phyloP scores from a whole-genome alignment of 1,140 invertebrate genomes.

The Temnothorax nylanderi region DNA sequence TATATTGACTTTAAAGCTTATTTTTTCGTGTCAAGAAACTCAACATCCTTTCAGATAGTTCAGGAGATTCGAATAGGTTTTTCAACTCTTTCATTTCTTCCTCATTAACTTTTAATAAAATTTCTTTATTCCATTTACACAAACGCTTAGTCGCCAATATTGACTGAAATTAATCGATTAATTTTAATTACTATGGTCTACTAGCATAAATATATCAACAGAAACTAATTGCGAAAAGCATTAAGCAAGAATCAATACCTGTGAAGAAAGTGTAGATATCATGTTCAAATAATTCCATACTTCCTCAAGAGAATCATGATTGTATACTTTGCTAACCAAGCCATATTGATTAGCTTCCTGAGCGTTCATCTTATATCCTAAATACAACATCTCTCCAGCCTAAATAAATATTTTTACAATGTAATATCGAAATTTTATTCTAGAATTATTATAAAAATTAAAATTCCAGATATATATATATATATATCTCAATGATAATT shows the following conservation, averaged over 20 bases:
- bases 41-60: conserved; percentile 62
- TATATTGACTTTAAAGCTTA: conserved; percentile 70
- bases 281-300: conserved; percentile 74
- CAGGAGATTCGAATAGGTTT: conserved; percentile 60
- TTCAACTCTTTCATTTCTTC: conserved; percentile 71
- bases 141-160: conserved; percentile 76
- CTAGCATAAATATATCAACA: not conserved
- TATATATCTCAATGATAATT: conserved; percentile 20
- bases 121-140: conserved; percentile 72
- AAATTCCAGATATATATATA: not conserved
- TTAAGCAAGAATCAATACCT: conserved; percentile 69
- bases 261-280: conserved; percentile 71
- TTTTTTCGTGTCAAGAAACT: conserved; percentile 60
- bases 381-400: conserved; percentile 93
- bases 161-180: conserved; percentile 74
- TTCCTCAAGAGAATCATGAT: conserved; percentile 67
- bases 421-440: conserved; percentile 35
- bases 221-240: conserved; percentile 3
- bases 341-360: conserved; percentile 90
- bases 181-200: not conserved
- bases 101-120: conserved; percentile 74
- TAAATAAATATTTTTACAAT: conserved; percentile 80
- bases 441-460: conserved; percentile 5
- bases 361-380: conserved; percentile 93
- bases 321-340: conserved; percentile 90